These are phyloP conservation scores for Paelopatides confundens DNA, from an alignment of 53 echinoderm and acorn worm genomes.

Conservation along the genomic window DNA sequence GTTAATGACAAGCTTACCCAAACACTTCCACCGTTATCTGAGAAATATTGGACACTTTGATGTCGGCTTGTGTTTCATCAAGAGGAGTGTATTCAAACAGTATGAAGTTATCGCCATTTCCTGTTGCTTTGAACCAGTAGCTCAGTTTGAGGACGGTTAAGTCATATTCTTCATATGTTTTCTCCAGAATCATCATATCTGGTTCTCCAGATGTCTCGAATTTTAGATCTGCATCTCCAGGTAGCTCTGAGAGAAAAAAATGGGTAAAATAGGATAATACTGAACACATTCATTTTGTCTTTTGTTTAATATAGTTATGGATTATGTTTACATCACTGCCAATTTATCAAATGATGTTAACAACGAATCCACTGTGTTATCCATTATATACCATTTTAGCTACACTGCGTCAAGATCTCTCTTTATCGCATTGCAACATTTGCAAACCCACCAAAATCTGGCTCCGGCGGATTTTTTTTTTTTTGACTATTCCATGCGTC, in stretches of 20 bases:
- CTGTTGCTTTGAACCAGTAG: conserved; percentile 11
- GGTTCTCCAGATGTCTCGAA: not conserved
- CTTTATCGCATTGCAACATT: too few relatives aligned
- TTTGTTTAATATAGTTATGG: not conserved
- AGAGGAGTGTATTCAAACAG: conserved; percentile 17
- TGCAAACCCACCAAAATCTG: too few relatives aligned
- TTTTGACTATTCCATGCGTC: too few relatives aligned
- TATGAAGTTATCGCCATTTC: not conserved
- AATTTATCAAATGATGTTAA: too few relatives aligned
- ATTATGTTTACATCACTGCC: not conserved
- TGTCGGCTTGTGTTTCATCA: not conserved
- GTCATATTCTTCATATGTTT: not conserved
- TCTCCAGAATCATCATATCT: not conserved
- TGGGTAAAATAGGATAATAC: not conserved
- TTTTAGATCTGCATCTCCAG: conserved; percentile 11
- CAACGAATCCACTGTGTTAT: not conserved
- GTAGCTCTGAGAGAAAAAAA: not conserved
- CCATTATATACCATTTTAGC: too few relatives aligned
- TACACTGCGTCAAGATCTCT: too few relatives aligned
- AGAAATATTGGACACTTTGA: not conserved
- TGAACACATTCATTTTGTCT: too few relatives aligned
- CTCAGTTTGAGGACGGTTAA: not conserved
- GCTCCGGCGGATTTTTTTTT: too few relatives aligned
- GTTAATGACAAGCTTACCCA: not conserved
- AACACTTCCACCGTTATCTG: not conserved